phyloP scores from a whole-genome alignment of 1,140 invertebrate genomes.

The Drosophila teissieri region DNA sequence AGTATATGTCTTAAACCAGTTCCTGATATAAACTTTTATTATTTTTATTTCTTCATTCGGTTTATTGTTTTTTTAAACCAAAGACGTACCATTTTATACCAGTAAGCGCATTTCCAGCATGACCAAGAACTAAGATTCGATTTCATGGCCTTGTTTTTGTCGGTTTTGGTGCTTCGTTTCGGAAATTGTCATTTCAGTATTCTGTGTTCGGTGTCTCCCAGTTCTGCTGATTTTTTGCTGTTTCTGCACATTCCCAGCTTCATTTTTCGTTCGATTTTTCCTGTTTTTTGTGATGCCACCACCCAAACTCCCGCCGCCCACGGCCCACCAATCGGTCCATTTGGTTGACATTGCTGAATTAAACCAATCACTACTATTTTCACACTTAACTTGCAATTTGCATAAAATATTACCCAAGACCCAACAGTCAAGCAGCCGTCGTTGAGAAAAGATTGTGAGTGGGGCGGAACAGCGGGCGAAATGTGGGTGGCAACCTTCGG shows the following conservation, averaged over 20 bases:
- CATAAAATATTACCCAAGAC: conserved; percentile 83
- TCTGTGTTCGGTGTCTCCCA: conserved; percentile 64
- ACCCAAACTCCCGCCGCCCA: conserved; percentile 3
- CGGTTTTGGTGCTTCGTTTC: conserved; percentile 62
- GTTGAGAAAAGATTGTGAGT: conserved; percentile 35
- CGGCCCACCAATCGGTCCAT: conserved; percentile 51
- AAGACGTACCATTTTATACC: background rate
- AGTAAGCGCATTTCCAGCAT: conserved; percentile 36
- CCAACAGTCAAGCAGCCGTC: conserved; percentile 74
- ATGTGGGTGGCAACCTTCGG: conserved; percentile 9
- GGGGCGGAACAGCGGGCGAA: conserved; percentile 4
- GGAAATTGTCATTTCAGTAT: conserved; percentile 81
- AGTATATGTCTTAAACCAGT: background rate
- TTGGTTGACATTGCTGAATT: conserved; percentile 82
- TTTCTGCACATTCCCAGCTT: conserved; percentile 69
- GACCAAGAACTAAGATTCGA: background rate
- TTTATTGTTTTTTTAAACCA: background rate
- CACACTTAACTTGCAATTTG: conserved; percentile 83
- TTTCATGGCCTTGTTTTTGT: conserved; percentile 59
- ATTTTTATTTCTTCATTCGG: background rate
- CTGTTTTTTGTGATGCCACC: conserved; percentile 8
- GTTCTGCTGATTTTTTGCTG: conserved; percentile 77
- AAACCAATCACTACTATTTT: conserved; percentile 84
- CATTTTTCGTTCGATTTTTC: conserved; percentile 36
- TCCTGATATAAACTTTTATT: background rate